Evolutionary conservation across 2,888 invertebrate species (phyloP).

Genomic region (Abrostola triplasia): DNA sequence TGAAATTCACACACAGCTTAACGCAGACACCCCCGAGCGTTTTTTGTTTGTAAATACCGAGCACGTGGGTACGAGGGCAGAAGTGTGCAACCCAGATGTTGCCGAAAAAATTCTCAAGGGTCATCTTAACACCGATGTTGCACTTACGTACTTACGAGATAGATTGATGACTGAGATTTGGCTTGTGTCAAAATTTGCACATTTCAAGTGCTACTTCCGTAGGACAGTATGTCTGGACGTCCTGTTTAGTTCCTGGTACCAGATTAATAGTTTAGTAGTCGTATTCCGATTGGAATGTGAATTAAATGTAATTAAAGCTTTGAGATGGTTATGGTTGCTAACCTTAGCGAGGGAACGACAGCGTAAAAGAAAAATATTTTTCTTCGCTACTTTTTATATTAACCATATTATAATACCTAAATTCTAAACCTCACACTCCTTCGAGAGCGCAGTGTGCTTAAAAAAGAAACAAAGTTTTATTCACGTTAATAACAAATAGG

Average conservation of each 20-base stretch:
- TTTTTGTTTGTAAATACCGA: constrained; percentile 49
- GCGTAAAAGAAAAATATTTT: no score
- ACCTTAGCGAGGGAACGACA: no score
- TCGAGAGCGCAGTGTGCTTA: no score
- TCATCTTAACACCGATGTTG: constrained; percentile 29
- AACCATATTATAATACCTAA: no score
- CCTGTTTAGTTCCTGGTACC: constrained; percentile 48
- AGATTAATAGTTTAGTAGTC: neutral
- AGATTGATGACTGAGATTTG: constrained; percentile 65
- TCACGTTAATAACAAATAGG: no score
- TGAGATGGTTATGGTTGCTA: no score
- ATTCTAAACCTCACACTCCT: no score
- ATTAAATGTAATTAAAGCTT: no score
- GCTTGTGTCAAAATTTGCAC: constrained; percentile 68
- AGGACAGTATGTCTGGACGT: constrained; percentile 52
- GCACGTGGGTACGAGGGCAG: constrained; percentile 48
- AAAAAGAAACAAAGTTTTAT: no score
- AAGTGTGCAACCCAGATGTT: constrained; percentile 57
- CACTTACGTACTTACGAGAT: constrained; percentile 57
- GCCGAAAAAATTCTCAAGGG: constrained; percentile 46
- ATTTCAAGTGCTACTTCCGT: constrained; percentile 74
- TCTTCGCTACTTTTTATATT: no score
- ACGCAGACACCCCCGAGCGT: constrained; percentile 7
- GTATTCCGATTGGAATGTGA: no score
- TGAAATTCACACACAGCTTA: constrained; percentile 13